Evolutionary conservation across 2,888 invertebrate species (phyloP), one percentile per base, ranked within the genome.

Genomic region (Criorhina ranunculi): DNA sequence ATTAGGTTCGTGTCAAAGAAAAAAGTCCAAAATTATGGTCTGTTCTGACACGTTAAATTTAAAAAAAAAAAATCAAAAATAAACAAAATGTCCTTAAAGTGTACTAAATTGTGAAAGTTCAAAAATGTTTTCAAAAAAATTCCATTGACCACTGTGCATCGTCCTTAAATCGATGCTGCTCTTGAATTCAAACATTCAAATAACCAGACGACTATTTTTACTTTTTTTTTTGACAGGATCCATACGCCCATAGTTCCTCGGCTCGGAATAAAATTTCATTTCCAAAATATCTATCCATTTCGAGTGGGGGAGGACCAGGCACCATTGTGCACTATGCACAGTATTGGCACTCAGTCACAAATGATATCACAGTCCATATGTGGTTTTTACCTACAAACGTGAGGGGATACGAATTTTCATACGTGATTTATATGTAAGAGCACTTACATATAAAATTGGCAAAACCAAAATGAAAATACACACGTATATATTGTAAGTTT

Each of bases 331-430:
- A 42, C 35, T 12, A 66, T 62, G 75, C 37, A 42, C 8, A 59
- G 44, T 59, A 79, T 85, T 85, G 83, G 83, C 83, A 85, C 64
- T 85, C 73, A 79, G 69, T 85, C 75, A 69, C 73, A 79, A 75
- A 69, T 51, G 62, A 49, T 75, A 79, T 75, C 69, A 64, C 79
- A 75, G 75, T 85, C 75, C 79, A 79, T 75, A 75, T 85, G 79
- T 64, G 83, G 83, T 75, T 79, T 75, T 79, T 79, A 83, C 79
- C 67, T 75, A 64, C 46, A 17, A n/a, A 55, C 15, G 55, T 62
- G 44, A 42, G 9, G 11, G 59, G 62, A 40, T 2, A n/a, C 6
- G n/a, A 7, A 49, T 29, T 80, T 60, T 75, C 44, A 49, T 69
- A 80, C 44, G 60, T 76, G 75, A 85, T 85, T 85, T 85, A 79